Percentiles rank a stretch among this genome's conserved stretches.
Conservation (phyloP, 2,113 vertebrate species). For the Neomonachus schauinslandi region DNA sequence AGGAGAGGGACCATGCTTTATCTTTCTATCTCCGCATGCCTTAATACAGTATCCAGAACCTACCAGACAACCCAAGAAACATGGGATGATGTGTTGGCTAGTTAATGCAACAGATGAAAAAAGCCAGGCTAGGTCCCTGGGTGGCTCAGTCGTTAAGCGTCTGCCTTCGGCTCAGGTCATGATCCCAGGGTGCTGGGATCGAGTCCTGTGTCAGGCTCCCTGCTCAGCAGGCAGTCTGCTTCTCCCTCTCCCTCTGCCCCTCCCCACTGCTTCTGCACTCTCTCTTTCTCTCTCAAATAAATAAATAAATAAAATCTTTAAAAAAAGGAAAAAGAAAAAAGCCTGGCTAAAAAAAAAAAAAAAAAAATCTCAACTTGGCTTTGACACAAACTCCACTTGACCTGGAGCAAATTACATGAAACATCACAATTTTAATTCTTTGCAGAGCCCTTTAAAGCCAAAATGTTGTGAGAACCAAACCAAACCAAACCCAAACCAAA, state of each 20-base stretch:
- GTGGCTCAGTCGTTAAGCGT: not conserved
- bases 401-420: constrained; percentile 33
- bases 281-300: not conserved
- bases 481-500: not conserved
- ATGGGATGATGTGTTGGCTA: not conserved
- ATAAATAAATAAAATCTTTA: not conserved
- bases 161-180: not conserved
- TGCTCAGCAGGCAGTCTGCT: not conserved
- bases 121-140: not conserved
- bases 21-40: not conserved
- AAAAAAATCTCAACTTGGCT: not conserved
- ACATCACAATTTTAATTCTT: not conserved
- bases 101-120: not conserved
- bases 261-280: no score
- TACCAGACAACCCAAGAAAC: not conserved
- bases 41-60: not conserved
- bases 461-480: constrained; percentile 40
- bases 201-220: not conserved
- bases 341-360: not conserved
- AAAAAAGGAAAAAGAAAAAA: not conserved
- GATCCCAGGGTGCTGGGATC: not conserved
- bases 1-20: not conserved
- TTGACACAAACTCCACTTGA: not conserved
- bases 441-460: not conserved
- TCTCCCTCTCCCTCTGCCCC: not conserved